phyloP scores from a whole-genome alignment of 2,888 invertebrate genomes.

The Diarsia dahlii region DNA sequence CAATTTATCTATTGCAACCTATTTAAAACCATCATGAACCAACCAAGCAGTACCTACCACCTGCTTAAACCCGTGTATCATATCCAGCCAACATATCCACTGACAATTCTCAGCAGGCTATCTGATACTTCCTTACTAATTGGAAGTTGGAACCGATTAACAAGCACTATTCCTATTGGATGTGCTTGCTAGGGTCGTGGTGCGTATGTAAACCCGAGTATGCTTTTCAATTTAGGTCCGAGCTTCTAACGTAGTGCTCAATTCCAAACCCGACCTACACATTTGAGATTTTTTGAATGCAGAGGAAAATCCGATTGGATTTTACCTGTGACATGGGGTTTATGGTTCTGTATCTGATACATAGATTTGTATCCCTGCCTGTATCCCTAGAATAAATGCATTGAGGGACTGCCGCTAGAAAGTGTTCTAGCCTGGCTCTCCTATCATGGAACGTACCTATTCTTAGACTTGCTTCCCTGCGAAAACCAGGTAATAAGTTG shows the following conservation, averaged over 20 bases:
- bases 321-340: constrained; percentile 11
- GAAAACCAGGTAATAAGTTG: not conserved
- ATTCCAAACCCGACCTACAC: constrained; percentile 23
- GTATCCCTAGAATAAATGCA: not conserved
- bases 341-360: constrained; percentile 11
- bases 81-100: not conserved
- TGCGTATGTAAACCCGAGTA: constrained; percentile 28
- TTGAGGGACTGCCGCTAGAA: not conserved
- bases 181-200: not conserved
- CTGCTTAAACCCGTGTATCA: not conserved
- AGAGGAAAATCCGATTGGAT: constrained; percentile 30
- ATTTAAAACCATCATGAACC: not conserved
- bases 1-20: not conserved
- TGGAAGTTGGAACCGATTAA: constrained; percentile 5
- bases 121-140: not conserved
- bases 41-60: not conserved
- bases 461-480: not conserved
- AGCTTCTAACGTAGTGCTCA: constrained; percentile 14
- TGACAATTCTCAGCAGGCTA: not conserved
- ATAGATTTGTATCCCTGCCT: constrained; percentile 10
- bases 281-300: constrained; percentile 38
- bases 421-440: not conserved
- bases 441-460: not conserved
- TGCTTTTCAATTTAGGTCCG: constrained; percentile 41
- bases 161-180: not conserved